Evolutionary conservation across 1,140 invertebrate species (phyloP).

Genomic region (Triops cancriformis): DNA sequence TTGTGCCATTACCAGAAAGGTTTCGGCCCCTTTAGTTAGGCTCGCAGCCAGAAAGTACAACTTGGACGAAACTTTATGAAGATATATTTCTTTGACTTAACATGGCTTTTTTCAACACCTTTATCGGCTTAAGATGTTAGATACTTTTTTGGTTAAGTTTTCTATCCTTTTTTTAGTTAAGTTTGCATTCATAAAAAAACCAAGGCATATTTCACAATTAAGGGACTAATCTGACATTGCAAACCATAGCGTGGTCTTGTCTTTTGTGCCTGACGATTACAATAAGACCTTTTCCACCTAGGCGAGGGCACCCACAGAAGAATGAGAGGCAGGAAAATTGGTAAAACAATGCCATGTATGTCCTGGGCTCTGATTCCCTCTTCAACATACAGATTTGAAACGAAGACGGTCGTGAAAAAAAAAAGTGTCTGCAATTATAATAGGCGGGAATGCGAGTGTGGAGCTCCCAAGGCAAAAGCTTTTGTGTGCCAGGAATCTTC

Average conservation of each 20-base stretch:
- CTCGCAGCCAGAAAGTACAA: not conserved
- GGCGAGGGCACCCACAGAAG: no score
- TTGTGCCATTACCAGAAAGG: not conserved
- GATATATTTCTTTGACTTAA: not conserved
- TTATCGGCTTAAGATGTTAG: not conserved
- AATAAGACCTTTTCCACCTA: no score
- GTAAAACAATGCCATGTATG: not conserved
- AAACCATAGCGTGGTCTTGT: no score
- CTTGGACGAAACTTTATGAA: not conserved
- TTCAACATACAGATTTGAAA: not conserved
- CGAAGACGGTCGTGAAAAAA: not conserved
- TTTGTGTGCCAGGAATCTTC: conserved; percentile 11
- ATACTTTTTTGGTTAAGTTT: no score
- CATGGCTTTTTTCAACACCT: not conserved
- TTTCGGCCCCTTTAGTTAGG: not conserved
- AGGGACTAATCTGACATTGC: no score
- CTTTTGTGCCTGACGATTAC: no score
- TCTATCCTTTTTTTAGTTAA: no score
- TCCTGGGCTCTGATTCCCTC: not conserved
- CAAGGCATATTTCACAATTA: no score
- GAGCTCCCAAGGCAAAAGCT: not conserved
- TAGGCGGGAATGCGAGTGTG: not conserved
- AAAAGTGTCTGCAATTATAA: not conserved
- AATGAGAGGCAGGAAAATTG: not conserved
- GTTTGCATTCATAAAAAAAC: no score